These are phyloP conservation scores for Acipenser oxyrinchus DNA, from an alignment of 2,797 vertebrate genomes.

Conservation along the genomic window DNA sequence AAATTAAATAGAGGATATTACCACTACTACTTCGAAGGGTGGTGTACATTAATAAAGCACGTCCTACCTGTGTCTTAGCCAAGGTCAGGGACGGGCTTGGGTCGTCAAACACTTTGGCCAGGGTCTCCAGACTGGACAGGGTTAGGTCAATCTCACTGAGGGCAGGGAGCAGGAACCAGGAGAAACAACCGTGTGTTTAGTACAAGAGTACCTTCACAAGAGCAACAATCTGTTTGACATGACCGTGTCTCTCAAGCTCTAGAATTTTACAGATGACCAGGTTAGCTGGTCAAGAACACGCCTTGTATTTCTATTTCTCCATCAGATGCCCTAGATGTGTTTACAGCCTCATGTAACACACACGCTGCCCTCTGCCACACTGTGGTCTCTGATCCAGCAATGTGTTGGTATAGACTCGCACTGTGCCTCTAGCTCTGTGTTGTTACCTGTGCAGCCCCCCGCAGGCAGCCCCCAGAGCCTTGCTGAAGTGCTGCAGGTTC, in stretches of 20 bases:
- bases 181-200: no score
- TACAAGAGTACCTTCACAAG: slow-evolving; percentile 4
- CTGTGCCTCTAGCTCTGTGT: slow-evolving; percentile 13
- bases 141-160: slow-evolving; percentile 69
- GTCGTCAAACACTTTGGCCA: slow-evolving; percentile 70
- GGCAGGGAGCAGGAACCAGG: background rate
- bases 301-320: no score
- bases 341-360: background rate
- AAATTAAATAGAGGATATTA: no score
- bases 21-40: no score
- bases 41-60: background rate
- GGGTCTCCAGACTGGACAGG: slow-evolving; percentile 64
- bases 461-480: slow-evolving; percentile 50
- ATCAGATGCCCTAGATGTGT: no score
- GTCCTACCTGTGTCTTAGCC: slow-evolving; percentile 52
- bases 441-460: slow-evolving; percentile 59
- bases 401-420: background rate
- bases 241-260: no score
- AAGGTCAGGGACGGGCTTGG: slow-evolving; percentile 47
- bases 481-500: slow-evolving; percentile 53
- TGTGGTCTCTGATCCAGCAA: background rate
- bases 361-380: background rate
- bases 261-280: no score
- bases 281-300: no score
- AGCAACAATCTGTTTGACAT: no score